These are phyloP conservation scores for Volucella inanis DNA, from an alignment of 2,888 invertebrate species.

Conservation along the genomic window DNA sequence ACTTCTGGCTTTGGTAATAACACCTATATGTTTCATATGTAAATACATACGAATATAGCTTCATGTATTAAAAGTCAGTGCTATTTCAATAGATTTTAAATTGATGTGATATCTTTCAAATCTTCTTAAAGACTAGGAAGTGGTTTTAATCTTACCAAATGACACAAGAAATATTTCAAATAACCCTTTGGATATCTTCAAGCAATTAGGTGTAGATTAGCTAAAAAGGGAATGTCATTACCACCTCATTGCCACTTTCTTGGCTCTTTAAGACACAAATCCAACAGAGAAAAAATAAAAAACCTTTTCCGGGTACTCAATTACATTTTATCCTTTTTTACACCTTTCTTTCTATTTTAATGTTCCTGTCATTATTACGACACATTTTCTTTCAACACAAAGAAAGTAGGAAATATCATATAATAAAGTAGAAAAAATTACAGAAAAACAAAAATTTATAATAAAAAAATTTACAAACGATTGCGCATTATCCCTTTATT, in stretches of 20 bases:
- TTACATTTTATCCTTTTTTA: slow-evolving; percentile 37
- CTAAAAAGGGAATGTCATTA: slow-evolving; percentile 26
- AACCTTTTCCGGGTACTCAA: slow-evolving; percentile 16
- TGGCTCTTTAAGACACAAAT: neutral
- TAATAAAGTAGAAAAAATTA: slow-evolving; percentile 5
- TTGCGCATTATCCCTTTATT: slow-evolving; percentile 38
- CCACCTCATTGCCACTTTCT: slow-evolving; percentile 34
- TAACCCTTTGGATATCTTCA: neutral
- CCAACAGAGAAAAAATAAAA: neutral
- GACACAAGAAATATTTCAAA: neutral
- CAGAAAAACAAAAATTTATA: too few species aligned
- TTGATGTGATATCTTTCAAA: neutral
- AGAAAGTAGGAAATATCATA: neutral
- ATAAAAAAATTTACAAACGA: slow-evolving; percentile 18
- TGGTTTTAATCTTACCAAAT: too few species aligned
- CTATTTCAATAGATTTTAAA: neutral
- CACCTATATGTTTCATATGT: too few species aligned
- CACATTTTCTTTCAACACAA: slow-evolving; percentile 26
- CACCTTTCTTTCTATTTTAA: slow-evolving; percentile 15
- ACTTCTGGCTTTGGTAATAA: too few species aligned
- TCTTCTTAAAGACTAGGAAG: neutral
- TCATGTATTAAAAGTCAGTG: neutral
- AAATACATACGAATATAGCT: too few species aligned
- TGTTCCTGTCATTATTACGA: slow-evolving; percentile 32
- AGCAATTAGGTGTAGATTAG: slow-evolving; percentile 38